Conservation (phyloP, 1,140 invertebrate genomes). For the Conus ventricosus region DNA sequence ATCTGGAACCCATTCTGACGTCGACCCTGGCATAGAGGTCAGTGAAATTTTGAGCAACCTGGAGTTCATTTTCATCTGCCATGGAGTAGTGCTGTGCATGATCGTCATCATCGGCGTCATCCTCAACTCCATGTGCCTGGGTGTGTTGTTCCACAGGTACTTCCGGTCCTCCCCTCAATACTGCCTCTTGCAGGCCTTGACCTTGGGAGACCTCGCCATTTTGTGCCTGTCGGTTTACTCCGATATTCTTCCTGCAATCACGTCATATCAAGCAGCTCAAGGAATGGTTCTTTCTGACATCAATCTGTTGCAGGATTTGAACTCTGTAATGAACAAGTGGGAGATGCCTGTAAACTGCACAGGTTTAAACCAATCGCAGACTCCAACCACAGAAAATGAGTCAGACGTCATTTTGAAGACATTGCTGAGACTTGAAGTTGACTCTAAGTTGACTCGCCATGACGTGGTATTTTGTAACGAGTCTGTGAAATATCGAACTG, state of each 20-base stretch:
- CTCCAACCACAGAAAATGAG: neutral
- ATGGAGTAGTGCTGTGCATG: slow-evolving; percentile 17
- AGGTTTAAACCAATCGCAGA: neutral
- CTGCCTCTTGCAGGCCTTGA: slow-evolving; percentile 33
- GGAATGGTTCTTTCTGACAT: neutral
- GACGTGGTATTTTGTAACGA: neutral
- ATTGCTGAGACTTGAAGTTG: neutral
- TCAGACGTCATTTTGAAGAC: neutral
- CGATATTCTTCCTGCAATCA: slow-evolving; percentile 25
- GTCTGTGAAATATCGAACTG: neutral
- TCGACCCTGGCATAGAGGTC: slow-evolving; percentile 4
- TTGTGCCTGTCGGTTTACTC: slow-evolving; percentile 29
- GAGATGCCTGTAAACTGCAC: neutral
- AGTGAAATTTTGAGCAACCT: slow-evolving; percentile 23
- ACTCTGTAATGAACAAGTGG: neutral
- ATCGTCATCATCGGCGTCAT: slow-evolving; percentile 24
- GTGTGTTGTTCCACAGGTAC: slow-evolving; percentile 3
- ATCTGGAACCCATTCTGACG: neutral
- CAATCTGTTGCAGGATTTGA: neutral
- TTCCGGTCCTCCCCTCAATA: slow-evolving; percentile 25
- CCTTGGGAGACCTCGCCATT: slow-evolving; percentile 15
- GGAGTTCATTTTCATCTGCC: slow-evolving; percentile 30
- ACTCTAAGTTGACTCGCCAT: neutral
- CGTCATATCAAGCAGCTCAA: neutral
- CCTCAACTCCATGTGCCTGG: slow-evolving; percentile 22